Evolutionary conservation across 1,140 invertebrate species (phyloP), one percentile per base, ranked within the genome.

Genomic region (Dryas iulia): DNA sequence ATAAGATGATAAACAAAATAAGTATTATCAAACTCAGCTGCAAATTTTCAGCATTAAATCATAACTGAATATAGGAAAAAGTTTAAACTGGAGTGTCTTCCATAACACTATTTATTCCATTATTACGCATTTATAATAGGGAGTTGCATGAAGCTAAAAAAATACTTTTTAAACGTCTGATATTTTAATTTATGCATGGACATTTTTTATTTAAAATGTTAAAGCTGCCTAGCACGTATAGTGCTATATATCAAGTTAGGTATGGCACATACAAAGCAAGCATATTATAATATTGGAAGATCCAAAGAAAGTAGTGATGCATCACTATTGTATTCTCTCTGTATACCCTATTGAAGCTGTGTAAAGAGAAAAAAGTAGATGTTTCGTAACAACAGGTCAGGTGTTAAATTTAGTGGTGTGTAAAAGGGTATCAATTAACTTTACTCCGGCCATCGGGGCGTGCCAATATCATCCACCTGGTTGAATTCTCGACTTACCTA

Each of bases 401-500:
- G 14, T 47, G 39, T 47, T 47, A 47, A 47, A 47, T 47, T 47
- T 58, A 67, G 35, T 68, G 65, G 63, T 47, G 54, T 56, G 57
- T 61, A 61, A 64, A 61, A 66, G 14, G 31, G 54, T 70, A 59
- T 64, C 72, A 63, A 67, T 66, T 70, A 59, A 72, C 65, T 59
- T 33, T 28, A 33, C 31, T 58, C 24, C 54, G 52, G 52, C 59
- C 39, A 61, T 47, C 59, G n/a, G 30, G 31, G 21, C 58, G 33
- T 62, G 69, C 62, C 47, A 64, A 64, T 64, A 63, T 47, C 39
- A 47, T 67, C 61, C 66, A 69, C 66, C 66, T 66, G 57, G 60
- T 64, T 52, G 47, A 69, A 35, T 71, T 61, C 72, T 53, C 28
- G 69, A 65, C 65, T 74, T 74, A 65, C 65, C 71, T 74, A 74